These are phyloP conservation scores for Leucoraja erinaceus DNA, from an alignment of 2,113 vertebrate species.

Conservation along the genomic window DNA sequence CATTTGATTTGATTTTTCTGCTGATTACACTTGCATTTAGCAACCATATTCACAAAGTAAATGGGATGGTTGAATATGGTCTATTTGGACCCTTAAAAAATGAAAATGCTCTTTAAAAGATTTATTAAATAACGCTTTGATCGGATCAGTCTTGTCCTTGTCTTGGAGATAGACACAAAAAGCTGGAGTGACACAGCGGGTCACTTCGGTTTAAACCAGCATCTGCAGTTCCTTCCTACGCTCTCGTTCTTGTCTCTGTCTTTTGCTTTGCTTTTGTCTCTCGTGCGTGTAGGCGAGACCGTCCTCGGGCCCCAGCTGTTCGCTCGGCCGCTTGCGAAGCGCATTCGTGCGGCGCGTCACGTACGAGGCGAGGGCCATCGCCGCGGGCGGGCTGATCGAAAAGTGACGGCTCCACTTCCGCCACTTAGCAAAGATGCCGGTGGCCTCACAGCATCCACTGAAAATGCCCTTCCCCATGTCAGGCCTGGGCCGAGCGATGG, in stretches of 20 bases:
- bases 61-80: neutral
- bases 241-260: neutral
- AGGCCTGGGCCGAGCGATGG: conserved; percentile 67
- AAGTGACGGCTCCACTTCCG: conserved; percentile 52
- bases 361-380: conserved; percentile 58
- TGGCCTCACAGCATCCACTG: conserved; percentile 60
- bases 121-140: neutral
- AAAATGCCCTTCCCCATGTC: conserved; percentile 69
- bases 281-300: neutral
- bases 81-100: neutral
- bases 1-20: neutral
- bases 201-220: no score
- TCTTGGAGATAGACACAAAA: no score
- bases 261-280: neutral
- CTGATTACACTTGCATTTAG: neutral
- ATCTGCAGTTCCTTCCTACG: neutral
- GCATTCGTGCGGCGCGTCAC: conserved; percentile 76
- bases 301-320: neutral
- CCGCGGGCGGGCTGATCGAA: conserved; percentile 57
- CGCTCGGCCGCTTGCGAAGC: conserved; percentile 53
- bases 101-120: neutral
- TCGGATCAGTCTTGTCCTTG: no score
- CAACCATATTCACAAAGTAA: neutral
- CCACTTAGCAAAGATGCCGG: conserved; percentile 48
- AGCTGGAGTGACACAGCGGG: no score